Evolutionary conservation across 2,888 invertebrate genomes (phyloP), one percentile per base, ranked within the genome.

Genomic region (Colletes collaris): DNA sequence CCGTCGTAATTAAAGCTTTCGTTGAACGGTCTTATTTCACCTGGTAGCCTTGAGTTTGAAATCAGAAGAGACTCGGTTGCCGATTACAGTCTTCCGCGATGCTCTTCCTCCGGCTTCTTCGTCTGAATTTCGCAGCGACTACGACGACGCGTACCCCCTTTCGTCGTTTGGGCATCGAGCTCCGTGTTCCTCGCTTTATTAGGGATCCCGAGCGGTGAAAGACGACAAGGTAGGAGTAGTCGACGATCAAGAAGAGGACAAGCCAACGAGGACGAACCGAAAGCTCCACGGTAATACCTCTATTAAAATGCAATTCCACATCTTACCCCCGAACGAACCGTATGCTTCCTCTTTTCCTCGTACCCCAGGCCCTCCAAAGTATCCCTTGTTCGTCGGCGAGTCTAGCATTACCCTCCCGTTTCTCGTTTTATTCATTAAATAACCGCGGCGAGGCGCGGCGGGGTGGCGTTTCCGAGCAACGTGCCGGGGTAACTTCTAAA

Each of bases 261-360:
- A 58, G 49, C 37, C 37, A 46, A 55, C 55, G 60, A n/a, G 53
- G 49, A 27, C 52, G 69, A 52, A 73, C 83, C 76, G 27, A 27
- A 27, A 27, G 27, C 79, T 75, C 72, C 59, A 73, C 60, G 74
- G 81, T 89, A 89, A 89, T 89, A 81, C 85, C 86, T 84, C 87
- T 88, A 89, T 89, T 89, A 89, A 89, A 89, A 89, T 89, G 87
- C 89, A 89, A 89, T 89, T 87, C 86, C 80, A 78, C 87, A 81
- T 86, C 84, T 87, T 81, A 85, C 40, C 37, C 70, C 35, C 40
- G 13, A 64, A 70, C 70, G 60, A 67, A 75, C 56, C 71, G 49
- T 56, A 44, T 68, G 8, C 49, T 40, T 16, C n/a, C n/a, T 27
- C 49, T 27, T n/a, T 27, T 11, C 60, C 27, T 13, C 16, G 58